A percentile compares a stretch with the other conserved stretches of the same genome.
These are phyloP conservation scores for Dasypolia templi DNA, from an alignment of 2,888 invertebrate species.

Conservation along the genomic window DNA sequence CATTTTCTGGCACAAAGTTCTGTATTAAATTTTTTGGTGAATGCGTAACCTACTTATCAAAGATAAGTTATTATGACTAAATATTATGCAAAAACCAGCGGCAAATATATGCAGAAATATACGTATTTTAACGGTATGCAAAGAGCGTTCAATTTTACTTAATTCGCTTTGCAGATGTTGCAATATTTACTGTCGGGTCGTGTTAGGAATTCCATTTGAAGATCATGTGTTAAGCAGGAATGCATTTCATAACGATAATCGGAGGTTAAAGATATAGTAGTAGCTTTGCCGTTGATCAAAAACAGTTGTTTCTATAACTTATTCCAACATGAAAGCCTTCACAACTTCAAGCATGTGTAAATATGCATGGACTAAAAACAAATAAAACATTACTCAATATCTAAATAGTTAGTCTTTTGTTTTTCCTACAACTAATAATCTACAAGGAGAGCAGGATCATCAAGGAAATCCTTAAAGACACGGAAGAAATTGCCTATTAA, in stretches of 20 bases:
- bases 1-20: not conserved
- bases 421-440: not conserved
- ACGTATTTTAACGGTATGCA: conserved; percentile 39
- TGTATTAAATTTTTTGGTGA: conserved; percentile 31
- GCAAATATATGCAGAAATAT: conserved; percentile 51
- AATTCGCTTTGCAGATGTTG: conserved; percentile 54
- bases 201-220: conserved; percentile 34
- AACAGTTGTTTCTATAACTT: not conserved
- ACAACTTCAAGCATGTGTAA: not conserved
- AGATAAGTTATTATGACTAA: conserved; percentile 57
- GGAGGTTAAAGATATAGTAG: not conserved
- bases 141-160: conserved; percentile 40
- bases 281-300: not conserved
- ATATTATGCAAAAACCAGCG: conserved; percentile 55
- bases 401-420: not conserved
- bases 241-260: conserved; percentile 11
- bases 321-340: not conserved
- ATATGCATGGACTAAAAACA: not conserved
- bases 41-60: conserved; percentile 55
- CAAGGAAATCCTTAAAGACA: not conserved
- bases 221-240: conserved; percentile 18
- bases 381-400: not conserved
- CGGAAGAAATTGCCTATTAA: not conserved
- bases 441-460: not conserved
- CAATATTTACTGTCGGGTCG: conserved; percentile 28